phyloP scores from a whole-genome alignment of 2,888 invertebrate species.

The Thera britannica region DNA sequence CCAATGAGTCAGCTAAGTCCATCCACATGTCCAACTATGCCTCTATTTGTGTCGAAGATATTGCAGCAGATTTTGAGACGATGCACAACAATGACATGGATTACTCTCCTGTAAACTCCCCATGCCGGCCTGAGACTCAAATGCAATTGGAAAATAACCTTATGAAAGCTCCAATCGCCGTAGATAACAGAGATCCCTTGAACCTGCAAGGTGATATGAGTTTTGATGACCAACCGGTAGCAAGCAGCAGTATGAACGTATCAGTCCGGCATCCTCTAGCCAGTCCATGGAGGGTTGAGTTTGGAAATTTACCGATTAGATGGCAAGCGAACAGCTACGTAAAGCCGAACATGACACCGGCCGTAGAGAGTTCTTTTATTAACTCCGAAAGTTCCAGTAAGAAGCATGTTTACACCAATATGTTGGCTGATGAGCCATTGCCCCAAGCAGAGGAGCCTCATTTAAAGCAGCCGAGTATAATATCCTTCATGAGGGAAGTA shows the following conservation, averaged over 20 bases:
- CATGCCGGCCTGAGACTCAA: slow-evolving; percentile 45
- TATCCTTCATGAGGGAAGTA: slow-evolving; percentile 75
- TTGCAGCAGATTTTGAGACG: slow-evolving; percentile 69
- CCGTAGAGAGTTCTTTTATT: slow-evolving; percentile 75
- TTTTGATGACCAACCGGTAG: slow-evolving; percentile 75
- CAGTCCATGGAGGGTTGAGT: slow-evolving; percentile 80
- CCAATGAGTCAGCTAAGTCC: slow-evolving; percentile 34
- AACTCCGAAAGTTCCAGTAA: slow-evolving; percentile 60
- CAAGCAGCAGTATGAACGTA: slow-evolving; percentile 75
- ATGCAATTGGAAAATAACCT: slow-evolving; percentile 21
- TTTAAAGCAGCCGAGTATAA: slow-evolving; percentile 76
- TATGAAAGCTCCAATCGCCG: slow-evolving; percentile 13
- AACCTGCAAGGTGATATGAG: slow-evolving; percentile 67
- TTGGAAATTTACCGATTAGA: slow-evolving; percentile 71
- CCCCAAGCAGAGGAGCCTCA: slow-evolving; percentile 56
- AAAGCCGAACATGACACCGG: slow-evolving; percentile 81
- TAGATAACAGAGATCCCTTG: slow-evolving; percentile 60
- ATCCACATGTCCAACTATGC: slow-evolving; percentile 51
- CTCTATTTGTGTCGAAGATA: slow-evolving; percentile 70
- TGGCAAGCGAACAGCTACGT: slow-evolving; percentile 77
- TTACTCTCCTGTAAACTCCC: slow-evolving; percentile 73
- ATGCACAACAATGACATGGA: slow-evolving; percentile 59
- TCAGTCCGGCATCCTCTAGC: slow-evolving; percentile 67
- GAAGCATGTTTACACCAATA: slow-evolving; percentile 77
- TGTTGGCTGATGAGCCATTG: slow-evolving; percentile 54